Conservation (phyloP, 1,140 invertebrate species). For the Procambarus clarkii region DNA sequence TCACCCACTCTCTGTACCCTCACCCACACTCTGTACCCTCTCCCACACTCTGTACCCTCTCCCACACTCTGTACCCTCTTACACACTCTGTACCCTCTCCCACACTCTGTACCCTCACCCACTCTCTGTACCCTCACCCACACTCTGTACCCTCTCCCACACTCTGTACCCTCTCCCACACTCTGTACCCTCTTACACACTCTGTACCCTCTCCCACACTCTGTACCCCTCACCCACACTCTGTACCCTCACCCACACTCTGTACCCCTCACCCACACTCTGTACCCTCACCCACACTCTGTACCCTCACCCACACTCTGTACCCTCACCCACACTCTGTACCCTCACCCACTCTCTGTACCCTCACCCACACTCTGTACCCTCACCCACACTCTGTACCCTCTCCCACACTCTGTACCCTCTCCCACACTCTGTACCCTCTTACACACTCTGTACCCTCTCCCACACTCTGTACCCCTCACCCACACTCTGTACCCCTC, state of each 20-base stretch:
- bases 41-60: not conserved
- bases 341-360: too few relatives aligned
- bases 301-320: too few relatives aligned
- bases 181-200: not conserved
- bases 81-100: too few relatives aligned
- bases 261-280: not conserved
- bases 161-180: not conserved
- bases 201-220: not conserved
- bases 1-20: too few relatives aligned
- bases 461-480: not conserved
- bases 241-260: not conserved
- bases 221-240: too few relatives aligned
- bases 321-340: too few relatives aligned
- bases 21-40: too few relatives aligned
- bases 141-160: not conserved
- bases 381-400: not conserved
- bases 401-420: not conserved
- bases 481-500: not conserved
- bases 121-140: not conserved
- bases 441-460: too few relatives aligned
- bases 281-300: not conserved
- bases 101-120: not conserved
- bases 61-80: not conserved
- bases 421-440: too few relatives aligned
- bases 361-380: not conserved